phyloP scores from a whole-genome alignment of 1,140 invertebrate genomes.

The Macrobrachium nipponense region DNA sequence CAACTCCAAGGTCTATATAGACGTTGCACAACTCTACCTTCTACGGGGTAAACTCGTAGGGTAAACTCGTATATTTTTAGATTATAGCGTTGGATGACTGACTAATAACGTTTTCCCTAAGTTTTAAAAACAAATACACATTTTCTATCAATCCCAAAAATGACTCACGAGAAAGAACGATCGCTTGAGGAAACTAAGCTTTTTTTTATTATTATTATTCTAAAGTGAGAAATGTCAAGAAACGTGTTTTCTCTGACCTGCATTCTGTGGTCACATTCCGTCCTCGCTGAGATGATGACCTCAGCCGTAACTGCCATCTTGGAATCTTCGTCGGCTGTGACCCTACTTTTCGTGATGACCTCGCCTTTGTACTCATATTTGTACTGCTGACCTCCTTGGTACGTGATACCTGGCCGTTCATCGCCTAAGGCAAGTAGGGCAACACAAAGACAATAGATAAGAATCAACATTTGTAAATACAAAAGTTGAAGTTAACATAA shows the following conservation, averaged over 20 bases:
- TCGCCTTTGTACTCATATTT: slow-evolving; percentile 19
- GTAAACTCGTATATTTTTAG: no score
- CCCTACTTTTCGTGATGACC: slow-evolving; percentile 5
- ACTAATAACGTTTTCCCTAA: no score
- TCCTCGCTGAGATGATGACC: slow-evolving; percentile 30
- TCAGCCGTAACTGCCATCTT: slow-evolving; percentile 15
- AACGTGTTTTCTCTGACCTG: slow-evolving; percentile 4
- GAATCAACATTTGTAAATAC: neutral
- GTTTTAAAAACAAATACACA: no score
- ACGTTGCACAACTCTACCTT: no score
- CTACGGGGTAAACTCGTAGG: no score
- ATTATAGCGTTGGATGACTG: no score
- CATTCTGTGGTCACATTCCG: slow-evolving; percentile 35
- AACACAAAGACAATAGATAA: no score
- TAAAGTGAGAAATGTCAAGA: neutral
- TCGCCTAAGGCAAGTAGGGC: neutral
- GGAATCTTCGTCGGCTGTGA: neutral
- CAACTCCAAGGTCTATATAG: no score
- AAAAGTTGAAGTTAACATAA: neutral
- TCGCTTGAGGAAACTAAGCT: no score
- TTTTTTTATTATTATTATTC: no score
- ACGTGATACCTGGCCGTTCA: neutral
- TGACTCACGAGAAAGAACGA: no score
- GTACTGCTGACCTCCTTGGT: slow-evolving; percentile 23
- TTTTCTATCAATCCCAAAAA: no score